phyloP scores from a whole-genome alignment of 2,113 vertebrate species.

The Pangasianodon gigas region DNA sequence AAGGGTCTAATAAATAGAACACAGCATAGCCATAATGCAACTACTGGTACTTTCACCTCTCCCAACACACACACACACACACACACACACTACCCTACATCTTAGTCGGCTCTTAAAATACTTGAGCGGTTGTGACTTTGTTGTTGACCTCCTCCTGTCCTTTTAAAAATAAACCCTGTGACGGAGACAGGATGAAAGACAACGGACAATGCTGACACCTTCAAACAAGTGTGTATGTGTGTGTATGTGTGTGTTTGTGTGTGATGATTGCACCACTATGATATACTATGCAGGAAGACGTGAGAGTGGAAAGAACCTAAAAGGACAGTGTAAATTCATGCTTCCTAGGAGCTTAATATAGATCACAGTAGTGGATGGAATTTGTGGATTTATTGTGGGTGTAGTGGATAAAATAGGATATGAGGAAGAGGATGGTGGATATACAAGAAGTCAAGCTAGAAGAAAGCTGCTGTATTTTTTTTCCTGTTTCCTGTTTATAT shows the following conservation, averaged over 20 bases:
- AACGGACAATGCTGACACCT: constrained; percentile 37
- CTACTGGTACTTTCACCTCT: not conserved
- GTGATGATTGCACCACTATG: not conserved
- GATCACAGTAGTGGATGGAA: not conserved
- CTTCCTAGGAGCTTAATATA: not conserved
- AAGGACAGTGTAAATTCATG: not conserved
- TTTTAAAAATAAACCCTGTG: constrained; percentile 47
- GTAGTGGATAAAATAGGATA: not conserved
- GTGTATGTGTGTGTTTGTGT: not conserved
- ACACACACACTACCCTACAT: not conserved
- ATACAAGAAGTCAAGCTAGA: not conserved
- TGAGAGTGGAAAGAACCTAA: not conserved
- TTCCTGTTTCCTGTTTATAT: not conserved
- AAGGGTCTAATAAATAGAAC: constrained; percentile 25
- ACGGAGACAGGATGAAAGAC: constrained; percentile 22
- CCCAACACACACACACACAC: constrained; percentile 17
- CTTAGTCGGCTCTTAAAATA: constrained; percentile 24
- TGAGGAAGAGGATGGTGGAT: not conserved
- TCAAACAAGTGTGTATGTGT: not conserved
- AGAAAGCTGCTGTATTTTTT: not conserved
- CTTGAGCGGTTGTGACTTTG: constrained; percentile 33
- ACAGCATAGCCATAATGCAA: constrained; percentile 2
- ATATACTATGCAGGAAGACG: not conserved
- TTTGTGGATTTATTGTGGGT: not conserved
- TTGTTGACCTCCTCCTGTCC: constrained; percentile 13